Evolutionary conservation across 1,140 invertebrate species (phyloP), one percentile per base, ranked within the genome.

Genomic region (Zaprionus vittiger): DNA sequence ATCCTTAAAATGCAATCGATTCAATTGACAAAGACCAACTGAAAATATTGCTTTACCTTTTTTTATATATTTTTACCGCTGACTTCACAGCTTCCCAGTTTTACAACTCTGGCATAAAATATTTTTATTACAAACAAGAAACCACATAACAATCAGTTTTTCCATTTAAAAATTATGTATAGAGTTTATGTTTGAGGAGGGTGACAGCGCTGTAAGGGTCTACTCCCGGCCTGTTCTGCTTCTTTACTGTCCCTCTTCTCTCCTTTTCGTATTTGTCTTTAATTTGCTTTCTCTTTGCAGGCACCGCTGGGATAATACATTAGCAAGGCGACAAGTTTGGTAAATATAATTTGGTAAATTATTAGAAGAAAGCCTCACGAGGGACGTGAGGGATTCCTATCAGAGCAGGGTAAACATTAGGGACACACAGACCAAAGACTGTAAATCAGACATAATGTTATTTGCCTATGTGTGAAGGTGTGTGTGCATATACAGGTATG

Each of bases 321-420:
- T 47, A 47, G 41, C n/a, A 47, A n/a, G 41, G 41, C 41, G 41
- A 47, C 41, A 47, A 17, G 41, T n/a, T 47, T n/a, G 41, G 41
- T 17, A 47, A 47, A 47, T 47, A 47, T 47, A 47, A 47, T 47
- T 47, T 17, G 41, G 6, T 3, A n/a, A 47, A 47, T 47, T 47
- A 17, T 47, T 47, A 47, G n/a, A 47, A 38, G 37, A 38, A 12
- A 38, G 37, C 37, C 37, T 15, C 37, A 5, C 37, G 12, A 38
- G 37, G 37, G 37, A 38, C 14, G 37, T 15, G 37, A 38, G 37
- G 37, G 14, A 15, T 38, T 38, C 14, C 14, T 38, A 38, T 38
- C 37, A 38, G 37, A 15, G 37, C 37, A 14, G 37, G 14, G 37
- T 38, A 15, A 38, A 38, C 37, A 38, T 38, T 15, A 38, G 37